phyloP scores from a whole-genome alignment of 2,797 vertebrate genomes.

The Mus caroli region DNA sequence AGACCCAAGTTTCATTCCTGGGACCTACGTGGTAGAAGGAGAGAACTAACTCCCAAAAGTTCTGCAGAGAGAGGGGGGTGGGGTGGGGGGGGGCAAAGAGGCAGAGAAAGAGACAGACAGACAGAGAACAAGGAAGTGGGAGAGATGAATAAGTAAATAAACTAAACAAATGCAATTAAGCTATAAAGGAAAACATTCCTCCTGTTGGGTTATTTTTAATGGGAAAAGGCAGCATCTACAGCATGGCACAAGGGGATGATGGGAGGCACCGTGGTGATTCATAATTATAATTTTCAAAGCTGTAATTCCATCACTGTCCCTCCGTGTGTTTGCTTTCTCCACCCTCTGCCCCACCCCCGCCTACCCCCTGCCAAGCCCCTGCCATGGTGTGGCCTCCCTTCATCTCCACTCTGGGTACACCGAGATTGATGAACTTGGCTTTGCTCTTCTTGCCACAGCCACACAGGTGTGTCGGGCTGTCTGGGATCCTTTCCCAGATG shows the following conservation, averaged over 20 bases:
- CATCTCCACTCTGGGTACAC: not conserved
- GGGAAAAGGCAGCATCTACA: not conserved
- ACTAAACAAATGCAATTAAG: not conserved
- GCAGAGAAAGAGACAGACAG: not conserved
- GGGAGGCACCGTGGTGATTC: not conserved
- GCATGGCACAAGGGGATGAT: not conserved
- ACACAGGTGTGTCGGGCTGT: conserved; percentile 67
- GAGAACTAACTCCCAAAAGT: not conserved
- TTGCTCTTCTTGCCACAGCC: not conserved
- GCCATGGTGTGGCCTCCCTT: not conserved
- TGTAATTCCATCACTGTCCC: not conserved
- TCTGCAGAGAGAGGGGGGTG: not conserved
- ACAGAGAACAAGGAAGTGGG: not conserved
- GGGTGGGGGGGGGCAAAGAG: no score
- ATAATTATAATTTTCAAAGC: conserved; percentile 25
- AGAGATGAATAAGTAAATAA: not conserved
- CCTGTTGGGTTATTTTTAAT: not conserved
- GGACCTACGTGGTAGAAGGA: not conserved
- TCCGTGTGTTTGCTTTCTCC: not conserved
- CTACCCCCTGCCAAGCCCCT: not conserved
- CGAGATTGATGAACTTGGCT: conserved; percentile 41
- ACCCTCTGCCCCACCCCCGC: not conserved
- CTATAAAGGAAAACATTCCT: not conserved
- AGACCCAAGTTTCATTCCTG: not conserved
- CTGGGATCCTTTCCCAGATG: conserved; percentile 69